Base-by-base conservation (phyloP, 2,113 vertebrate species). In the Myiagra hebetior region DNA sequence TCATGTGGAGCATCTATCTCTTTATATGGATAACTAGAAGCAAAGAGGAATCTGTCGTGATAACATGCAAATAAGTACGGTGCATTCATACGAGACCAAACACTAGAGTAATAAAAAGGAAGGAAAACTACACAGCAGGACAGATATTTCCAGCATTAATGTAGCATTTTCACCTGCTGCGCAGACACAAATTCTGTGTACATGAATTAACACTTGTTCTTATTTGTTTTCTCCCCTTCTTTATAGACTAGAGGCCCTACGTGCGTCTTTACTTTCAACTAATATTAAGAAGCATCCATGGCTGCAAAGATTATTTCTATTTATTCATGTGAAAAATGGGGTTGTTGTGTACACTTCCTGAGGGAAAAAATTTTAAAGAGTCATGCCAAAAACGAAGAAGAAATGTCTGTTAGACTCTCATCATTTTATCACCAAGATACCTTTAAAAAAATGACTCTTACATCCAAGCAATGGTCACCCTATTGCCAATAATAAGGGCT, bases 151-250 rank as follows among this genome's bases (percentile, higher is more conserved):
- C 67, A 95, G 73, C 80, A 95, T 89, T 92, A 95, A 91, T 50
- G 88, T 56, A 93, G 75, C 41, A 84, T 89, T 83, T 96, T 91
- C 91, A 78, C 82, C 97, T 95, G 80, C 82, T 90, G 96, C 90
- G 94, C 44, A 93, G 81, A 95, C 13, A 5, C 76, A 86, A 68
- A 90, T 93, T 89, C 78, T 79, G 65, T 76, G 90, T 94, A 89
- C 91, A 82, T 93, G 75, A 96, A 97, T 91, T 95, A 93, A 96
- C 84, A 93, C 91, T 94, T 93, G 85, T 88, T 97, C 94, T 95
- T 96, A 91, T 82, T 96, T 97, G 91, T 96, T 97, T 97, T 97
- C 93, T 97, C 89, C 91, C 87, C 76, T 97, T 96, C 91, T 94
- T 91, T 79, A 95, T 83, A 77, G 52, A 85, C 44, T 52, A 78